A percentile compares a stretch with the other conserved stretches of the same genome.
phyloP scores from a whole-genome alignment of 2,888 invertebrate genomes.

The Entomobrya proxima region DNA sequence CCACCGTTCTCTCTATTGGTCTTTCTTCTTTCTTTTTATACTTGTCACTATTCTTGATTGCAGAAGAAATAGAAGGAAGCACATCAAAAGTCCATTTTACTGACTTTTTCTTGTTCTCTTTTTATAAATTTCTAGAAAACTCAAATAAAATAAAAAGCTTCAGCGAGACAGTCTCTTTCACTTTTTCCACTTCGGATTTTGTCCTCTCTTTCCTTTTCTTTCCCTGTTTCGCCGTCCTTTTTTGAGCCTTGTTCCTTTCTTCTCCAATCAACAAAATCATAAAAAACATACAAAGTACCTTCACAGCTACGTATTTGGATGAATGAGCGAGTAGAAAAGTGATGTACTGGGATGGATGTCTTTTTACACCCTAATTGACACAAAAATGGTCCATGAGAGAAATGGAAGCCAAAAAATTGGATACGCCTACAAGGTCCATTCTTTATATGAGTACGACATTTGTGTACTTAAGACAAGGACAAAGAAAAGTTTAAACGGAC shows the following conservation, averaged over 20 bases:
- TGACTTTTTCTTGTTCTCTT: not conserved
- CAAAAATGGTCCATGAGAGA: not conserved
- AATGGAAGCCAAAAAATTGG: not conserved
- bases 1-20: not conserved
- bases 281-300: not conserved
- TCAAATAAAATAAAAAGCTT: constrained; percentile 4
- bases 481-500: not conserved
- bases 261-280: not conserved
- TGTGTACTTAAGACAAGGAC: not conserved
- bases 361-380: not conserved
- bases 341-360: not conserved
- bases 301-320: not conserved
- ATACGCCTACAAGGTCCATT: not conserved
- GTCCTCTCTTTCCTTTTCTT: not conserved
- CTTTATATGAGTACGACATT: no score
- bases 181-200: constrained; percentile 2
- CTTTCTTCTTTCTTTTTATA: not conserved
- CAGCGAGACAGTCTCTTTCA: not conserved
- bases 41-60: constrained; percentile 19
- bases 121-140: constrained; percentile 7
- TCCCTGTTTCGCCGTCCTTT: not conserved
- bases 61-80: constrained; percentile 31
- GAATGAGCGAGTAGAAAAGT: no score
- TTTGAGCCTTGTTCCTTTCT: not conserved
- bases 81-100: constrained; percentile 55